Evolutionary conservation across 2,113 vertebrate species (phyloP).

Genomic region (Stigmatopora argus): DNA sequence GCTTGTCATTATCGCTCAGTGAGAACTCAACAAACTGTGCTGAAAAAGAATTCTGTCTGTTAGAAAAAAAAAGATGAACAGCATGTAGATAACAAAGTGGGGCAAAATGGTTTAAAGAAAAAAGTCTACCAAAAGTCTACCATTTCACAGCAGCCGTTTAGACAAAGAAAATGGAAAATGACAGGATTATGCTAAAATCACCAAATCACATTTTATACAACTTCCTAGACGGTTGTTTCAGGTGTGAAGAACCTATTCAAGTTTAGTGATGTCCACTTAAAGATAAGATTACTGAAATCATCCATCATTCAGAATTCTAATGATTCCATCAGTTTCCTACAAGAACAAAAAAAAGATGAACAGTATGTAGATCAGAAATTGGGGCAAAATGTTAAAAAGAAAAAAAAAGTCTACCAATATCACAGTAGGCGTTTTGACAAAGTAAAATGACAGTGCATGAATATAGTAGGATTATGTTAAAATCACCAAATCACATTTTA

Average conservation of each 20-base stretch:
- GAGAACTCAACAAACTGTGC: neutral
- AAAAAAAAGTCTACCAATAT: neutral
- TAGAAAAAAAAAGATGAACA: neutral
- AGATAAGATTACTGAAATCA: neutral
- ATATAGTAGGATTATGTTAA: neutral
- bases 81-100: neutral
- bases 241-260: neutral
- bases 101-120: neutral
- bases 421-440: neutral
- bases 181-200: neutral
- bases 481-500: neutral
- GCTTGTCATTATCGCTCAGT: constrained; percentile 40
- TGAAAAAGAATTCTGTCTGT: neutral
- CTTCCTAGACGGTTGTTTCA: neutral
- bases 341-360: neutral
- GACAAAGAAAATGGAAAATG: too few relatives aligned
- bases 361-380: neutral
- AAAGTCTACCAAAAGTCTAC: neutral
- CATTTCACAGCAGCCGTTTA: neutral
- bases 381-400: neutral
- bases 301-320: neutral
- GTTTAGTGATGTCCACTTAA: neutral
- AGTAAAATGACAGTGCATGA: neutral
- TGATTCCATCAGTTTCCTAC: neutral
- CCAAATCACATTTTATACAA: neutral